phyloP scores from a whole-genome alignment of 2,888 invertebrate genomes.

The Chaitophorus viminalis region DNA sequence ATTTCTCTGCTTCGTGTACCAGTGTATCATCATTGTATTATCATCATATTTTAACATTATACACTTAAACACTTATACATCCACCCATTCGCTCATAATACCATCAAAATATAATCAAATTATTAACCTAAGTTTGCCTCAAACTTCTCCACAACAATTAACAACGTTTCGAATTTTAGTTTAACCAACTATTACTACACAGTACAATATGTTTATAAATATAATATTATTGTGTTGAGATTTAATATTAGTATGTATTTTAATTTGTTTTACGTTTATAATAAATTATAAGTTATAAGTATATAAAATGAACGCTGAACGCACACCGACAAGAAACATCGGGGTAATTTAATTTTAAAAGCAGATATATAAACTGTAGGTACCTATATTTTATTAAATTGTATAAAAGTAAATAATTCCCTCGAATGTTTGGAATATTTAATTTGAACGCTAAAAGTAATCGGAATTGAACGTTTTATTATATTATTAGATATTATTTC shows the following conservation, averaged over 20 bases:
- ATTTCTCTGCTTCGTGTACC: too few relatives aligned
- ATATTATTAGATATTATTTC: constrained; percentile 36
- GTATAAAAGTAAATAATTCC: constrained; percentile 49
- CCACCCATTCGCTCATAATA: background rate
- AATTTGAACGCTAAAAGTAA: constrained; percentile 36
- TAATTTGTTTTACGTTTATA: background rate
- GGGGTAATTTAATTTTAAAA: constrained; percentile 41
- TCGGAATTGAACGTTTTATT: constrained; percentile 45
- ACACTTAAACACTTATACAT: too few relatives aligned
- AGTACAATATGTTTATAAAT: background rate
- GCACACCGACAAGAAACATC: background rate
- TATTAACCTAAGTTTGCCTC: background rate
- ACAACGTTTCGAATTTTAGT: background rate
- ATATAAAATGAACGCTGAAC: background rate
- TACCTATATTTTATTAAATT: constrained; percentile 27
- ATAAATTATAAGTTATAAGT: too few relatives aligned
- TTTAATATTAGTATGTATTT: background rate
- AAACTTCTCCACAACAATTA: background rate
- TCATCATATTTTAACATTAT: too few relatives aligned
- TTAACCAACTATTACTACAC: background rate
- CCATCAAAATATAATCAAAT: background rate
- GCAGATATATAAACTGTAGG: background rate
- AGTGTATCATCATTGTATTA: too few relatives aligned
- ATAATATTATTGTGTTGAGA: background rate
- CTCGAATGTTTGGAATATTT: constrained; percentile 47